A percentile compares a stretch with the other conserved stretches of the same genome.
Conservation (phyloP, 2,113 vertebrate species). For the Osmerus eperlanus region DNA sequence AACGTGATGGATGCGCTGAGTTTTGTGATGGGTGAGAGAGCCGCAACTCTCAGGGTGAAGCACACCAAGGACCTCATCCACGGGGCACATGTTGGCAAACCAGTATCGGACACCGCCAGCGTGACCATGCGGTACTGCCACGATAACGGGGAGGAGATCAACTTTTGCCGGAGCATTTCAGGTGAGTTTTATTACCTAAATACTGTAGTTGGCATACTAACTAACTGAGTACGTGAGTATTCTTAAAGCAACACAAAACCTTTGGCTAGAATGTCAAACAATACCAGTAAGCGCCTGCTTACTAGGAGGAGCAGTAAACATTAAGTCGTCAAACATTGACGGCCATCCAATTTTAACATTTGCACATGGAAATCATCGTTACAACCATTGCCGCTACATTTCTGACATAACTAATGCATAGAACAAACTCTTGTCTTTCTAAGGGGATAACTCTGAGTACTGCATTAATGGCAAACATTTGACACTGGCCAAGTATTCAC, state of each 20-base stretch:
- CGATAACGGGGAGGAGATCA: slow-evolving; percentile 71
- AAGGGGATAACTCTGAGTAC: slow-evolving; percentile 82
- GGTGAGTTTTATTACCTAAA: slow-evolving; percentile 61
- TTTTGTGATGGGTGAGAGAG: slow-evolving; percentile 86
- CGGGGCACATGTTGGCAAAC: slow-evolving; percentile 85
- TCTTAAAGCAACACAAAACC: too few species aligned
- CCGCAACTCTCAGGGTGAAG: slow-evolving; percentile 79
- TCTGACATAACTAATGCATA: neutral
- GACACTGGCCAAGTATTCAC: slow-evolving; percentile 70
- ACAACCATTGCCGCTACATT: too few species aligned
- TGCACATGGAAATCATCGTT: too few species aligned
- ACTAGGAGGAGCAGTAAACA: too few species aligned
- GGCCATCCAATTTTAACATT: too few species aligned
- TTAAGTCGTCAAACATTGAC: too few species aligned
- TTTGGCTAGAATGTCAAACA: too few species aligned
- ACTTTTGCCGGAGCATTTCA: slow-evolving; percentile 77
- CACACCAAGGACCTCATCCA: slow-evolving; percentile 82
- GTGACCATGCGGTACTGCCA: slow-evolving; percentile 78
- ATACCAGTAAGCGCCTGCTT: too few species aligned
- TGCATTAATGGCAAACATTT: slow-evolving; percentile 69
- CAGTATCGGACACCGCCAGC: slow-evolving; percentile 73
- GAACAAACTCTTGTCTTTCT: slow-evolving; percentile 9
- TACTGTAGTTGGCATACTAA: neutral
- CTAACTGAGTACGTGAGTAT: too few species aligned
- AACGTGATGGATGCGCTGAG: slow-evolving; percentile 96